Evolutionary conservation across 2,797 vertebrate species (phyloP).

Genomic region (Todus mexicanus): DNA sequence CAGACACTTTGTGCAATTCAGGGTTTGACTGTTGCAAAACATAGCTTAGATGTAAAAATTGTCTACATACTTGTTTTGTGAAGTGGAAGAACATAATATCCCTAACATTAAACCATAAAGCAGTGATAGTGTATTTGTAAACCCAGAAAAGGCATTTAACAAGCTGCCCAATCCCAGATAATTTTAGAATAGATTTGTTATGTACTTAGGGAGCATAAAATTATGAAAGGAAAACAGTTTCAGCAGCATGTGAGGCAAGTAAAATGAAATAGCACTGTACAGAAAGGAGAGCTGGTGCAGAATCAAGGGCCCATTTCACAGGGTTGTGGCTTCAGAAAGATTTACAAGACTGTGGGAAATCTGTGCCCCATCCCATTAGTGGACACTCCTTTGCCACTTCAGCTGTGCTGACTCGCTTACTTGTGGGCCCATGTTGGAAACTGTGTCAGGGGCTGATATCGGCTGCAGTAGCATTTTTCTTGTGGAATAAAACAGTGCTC

Average conservation of each 20-base stretch:
- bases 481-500: neutral
- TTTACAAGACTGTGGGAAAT: neutral
- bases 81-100: neutral
- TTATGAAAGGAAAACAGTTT: neutral
- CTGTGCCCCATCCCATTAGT: neutral
- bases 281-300: neutral
- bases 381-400: neutral
- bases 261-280: neutral
- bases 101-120: neutral
- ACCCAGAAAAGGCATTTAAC: neutral
- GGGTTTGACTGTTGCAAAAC: neutral
- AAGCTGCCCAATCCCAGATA: neutral
- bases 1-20: neutral
- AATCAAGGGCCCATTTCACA: fast-evolving
- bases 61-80: neutral
- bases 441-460: neutral
- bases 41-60: neutral
- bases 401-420: neutral
- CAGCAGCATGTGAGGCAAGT: neutral
- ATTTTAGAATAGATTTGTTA: neutral
- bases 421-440: neutral
- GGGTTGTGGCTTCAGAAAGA: neutral
- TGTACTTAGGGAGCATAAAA: neutral
- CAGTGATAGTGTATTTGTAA: neutral
- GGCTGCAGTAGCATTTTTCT: neutral